Conservation (phyloP, 2,888 invertebrate genomes). For the Sinhomidia bicolor region DNA sequence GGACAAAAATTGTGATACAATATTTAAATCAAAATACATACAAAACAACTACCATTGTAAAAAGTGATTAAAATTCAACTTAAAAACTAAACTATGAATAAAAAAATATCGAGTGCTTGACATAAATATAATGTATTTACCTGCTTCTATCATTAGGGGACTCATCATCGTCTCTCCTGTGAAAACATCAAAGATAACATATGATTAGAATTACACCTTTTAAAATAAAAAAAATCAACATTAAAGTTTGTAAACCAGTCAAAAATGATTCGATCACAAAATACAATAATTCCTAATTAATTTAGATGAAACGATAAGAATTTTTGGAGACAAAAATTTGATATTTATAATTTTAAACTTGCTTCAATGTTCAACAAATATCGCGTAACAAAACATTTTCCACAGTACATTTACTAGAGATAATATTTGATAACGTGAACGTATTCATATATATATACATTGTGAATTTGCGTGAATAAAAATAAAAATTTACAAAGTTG, state of each 20-base stretch:
- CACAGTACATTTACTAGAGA: slow-evolving; percentile 41
- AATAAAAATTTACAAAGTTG: slow-evolving; percentile 1
- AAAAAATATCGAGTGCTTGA: too few relatives aligned
- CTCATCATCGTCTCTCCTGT: slow-evolving; percentile 68
- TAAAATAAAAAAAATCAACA: slow-evolving; percentile 18
- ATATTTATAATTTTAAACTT: slow-evolving; percentile 4
- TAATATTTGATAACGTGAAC: slow-evolving; percentile 21
- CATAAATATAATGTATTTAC: too few relatives aligned
- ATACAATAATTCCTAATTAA: slow-evolving; percentile 36
- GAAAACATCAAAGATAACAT: slow-evolving; percentile 36
- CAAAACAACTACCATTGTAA: too few relatives aligned
- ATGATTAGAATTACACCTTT: slow-evolving; percentile 17
- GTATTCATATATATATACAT: slow-evolving; percentile 11
- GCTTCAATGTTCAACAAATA: slow-evolving; percentile 7
- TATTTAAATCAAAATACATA: too few relatives aligned
- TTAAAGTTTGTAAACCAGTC: slow-evolving; percentile 44
- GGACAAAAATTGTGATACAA: not conserved
- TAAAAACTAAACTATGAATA: not conserved
- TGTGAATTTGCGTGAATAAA: slow-evolving; percentile 30
- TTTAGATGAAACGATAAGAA: slow-evolving; percentile 21
- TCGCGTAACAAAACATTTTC: slow-evolving; percentile 37
- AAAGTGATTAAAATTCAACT: not conserved
- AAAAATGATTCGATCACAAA: slow-evolving; percentile 50
- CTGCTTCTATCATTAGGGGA: slow-evolving; percentile 67
- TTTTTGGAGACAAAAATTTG: not conserved